phyloP scores from a whole-genome alignment of 92 coral and sea anemone species.

The Zoanthus gigantus region DNA sequence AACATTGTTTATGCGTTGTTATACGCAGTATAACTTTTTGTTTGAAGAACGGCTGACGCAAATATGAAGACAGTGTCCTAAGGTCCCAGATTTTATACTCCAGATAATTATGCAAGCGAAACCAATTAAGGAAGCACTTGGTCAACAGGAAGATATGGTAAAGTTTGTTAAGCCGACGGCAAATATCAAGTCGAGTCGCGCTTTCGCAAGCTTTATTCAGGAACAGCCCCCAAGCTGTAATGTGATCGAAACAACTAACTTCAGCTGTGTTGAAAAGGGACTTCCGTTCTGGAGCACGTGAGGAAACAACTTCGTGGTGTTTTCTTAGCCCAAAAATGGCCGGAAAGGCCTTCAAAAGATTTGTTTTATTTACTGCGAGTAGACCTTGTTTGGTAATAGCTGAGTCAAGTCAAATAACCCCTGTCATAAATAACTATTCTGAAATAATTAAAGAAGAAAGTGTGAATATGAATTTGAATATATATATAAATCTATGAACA shows the following conservation, averaged over 20 bases:
- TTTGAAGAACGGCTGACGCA: not conserved
- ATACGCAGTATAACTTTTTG: not conserved
- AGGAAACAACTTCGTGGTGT: not conserved
- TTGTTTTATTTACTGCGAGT: not conserved
- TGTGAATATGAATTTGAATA: too few relatives aligned
- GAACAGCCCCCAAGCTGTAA: conserved; percentile 3
- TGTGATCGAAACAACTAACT: not conserved
- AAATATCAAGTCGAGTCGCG: not conserved
- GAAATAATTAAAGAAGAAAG: not conserved
- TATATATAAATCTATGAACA: too few relatives aligned
- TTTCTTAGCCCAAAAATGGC: not conserved
- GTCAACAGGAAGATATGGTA: not conserved
- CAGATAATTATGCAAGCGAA: conserved; percentile 1
- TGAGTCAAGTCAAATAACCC: not conserved
- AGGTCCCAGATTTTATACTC: not conserved
- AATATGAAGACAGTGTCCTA: not conserved
- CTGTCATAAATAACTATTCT: not conserved
- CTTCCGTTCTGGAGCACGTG: conserved; percentile 24
- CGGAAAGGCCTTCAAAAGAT: not conserved
- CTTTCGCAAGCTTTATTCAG: conserved; percentile 18
- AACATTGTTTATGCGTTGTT: not conserved
- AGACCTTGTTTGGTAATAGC: conserved; percentile 20
- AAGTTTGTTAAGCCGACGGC: not conserved
- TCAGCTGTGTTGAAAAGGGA: not conserved
- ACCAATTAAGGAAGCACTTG: conserved; percentile 21